Conservation (phyloP, 2,888 invertebrate genomes). For the Scaptomyza parva region DNA sequence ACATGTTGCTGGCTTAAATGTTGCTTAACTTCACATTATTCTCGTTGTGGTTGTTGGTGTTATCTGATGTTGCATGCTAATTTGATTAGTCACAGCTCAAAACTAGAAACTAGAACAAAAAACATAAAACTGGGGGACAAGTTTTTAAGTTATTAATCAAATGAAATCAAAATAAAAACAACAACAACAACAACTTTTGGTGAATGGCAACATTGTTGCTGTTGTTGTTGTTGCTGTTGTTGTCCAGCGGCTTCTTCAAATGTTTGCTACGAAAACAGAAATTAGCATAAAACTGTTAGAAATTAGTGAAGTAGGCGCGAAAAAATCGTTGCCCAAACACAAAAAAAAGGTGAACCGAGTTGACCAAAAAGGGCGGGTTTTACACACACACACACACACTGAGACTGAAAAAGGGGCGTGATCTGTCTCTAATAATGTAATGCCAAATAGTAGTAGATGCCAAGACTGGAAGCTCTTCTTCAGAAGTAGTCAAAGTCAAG, state of each 20-base stretch:
- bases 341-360: too few relatives aligned
- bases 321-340: slow-evolving; percentile 22
- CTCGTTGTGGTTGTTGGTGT: background rate
- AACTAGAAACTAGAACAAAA: slow-evolving; percentile 17
- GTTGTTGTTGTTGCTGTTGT: background rate
- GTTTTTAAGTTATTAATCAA: slow-evolving; percentile 67
- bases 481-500: background rate
- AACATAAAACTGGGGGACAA: slow-evolving; percentile 21
- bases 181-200: slow-evolving; percentile 32
- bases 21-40: background rate
- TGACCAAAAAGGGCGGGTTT: too few relatives aligned
- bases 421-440: background rate
- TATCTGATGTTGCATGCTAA: slow-evolving; percentile 40
- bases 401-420: slow-evolving; percentile 42
- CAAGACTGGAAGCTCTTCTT: slow-evolving; percentile 21
- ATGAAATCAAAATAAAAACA: slow-evolving; percentile 58
- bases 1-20: background rate
- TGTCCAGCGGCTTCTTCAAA: slow-evolving; percentile 53
- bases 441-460: slow-evolving; percentile 12
- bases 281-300: slow-evolving; percentile 78
- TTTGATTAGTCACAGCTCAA: slow-evolving; percentile 63
- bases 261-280: slow-evolving; percentile 56
- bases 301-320: slow-evolving; percentile 43
- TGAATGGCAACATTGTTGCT: slow-evolving; percentile 41
- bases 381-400: slow-evolving; percentile 12